Evolutionary conservation across 2,797 vertebrate genomes (phyloP), one percentile per base, ranked within the genome.

Genomic region (Acipenser ruthenus): DNA sequence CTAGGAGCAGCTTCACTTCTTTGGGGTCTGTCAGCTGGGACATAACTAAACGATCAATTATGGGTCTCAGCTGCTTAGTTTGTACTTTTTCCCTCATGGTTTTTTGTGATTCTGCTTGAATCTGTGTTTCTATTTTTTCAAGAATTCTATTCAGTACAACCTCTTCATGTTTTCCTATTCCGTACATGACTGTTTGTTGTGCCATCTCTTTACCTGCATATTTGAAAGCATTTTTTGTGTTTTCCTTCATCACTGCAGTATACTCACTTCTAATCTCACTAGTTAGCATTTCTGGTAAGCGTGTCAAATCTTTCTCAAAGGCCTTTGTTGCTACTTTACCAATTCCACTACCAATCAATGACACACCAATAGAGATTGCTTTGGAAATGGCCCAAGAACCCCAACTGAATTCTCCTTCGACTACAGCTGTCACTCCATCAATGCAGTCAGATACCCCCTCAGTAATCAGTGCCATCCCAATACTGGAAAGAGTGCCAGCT

Each of bases 341-440:
- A 59, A 71, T 11, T 49, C 70, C 66, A 68, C 53, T 62, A 1
- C 63, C 50, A 58, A 71, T 62, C 12, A 71, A 37, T 6, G 70
- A 71, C 9, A 71, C 7, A 48, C 23, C 63, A 50, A 71, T 50
- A 18, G 67, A 68, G 53, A 68, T 65, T 9, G 70, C 55, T 56
- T 71, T 71, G 5, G 55, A 65, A 48, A 49, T 55, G 12, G 60
- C 60, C 69, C 69, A 69, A 7, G 62, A 59, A 11, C 50, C 65
- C 76, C 74, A 78, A 62, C 74, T 79, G 67, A 77, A 78, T 23
- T 73, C 71, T 65, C 70, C 76, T 15, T 61, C 75, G 50, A 74
- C 65, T 66, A 71, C 69, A 10, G 64, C 58, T 60, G 5, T 8
- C 70, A 56, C 51, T 67, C 68, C 49, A 74, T 68, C 64, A 71